Base-by-base conservation (phyloP, 1,140 invertebrate species). In the Rhagoletis zephyria region DNA sequence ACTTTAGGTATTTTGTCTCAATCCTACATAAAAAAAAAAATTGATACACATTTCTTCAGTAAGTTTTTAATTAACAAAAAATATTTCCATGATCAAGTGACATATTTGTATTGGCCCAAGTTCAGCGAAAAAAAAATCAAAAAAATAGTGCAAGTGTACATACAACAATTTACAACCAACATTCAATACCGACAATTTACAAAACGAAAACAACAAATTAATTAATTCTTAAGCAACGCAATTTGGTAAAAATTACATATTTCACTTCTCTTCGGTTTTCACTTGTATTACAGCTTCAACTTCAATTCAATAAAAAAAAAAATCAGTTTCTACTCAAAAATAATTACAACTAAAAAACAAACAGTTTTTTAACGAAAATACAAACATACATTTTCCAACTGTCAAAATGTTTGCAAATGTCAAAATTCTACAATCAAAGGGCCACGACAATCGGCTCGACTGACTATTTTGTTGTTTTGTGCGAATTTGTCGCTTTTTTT, bases 361-460 rank as follows among this genome's bases (percentile, higher is more conserved):
- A 74, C n/a, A 9, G 4, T 63, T 10, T 4, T 5, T 51, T n/a
- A 16, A 74, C 40, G 4, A 81, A 81, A 56, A 81, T 81, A 45
- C 67, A 74, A 56, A 81, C 74, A 81, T 81, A 81, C n/a, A 81
- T 16, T 30, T 81, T 81, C 2, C 42, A 81, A 81, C 51, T 81
- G 74, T 81, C 45, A 81, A 81, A 81, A 81, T 56, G 16, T 81
- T 81, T 81, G n/a, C 14, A 81, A 81, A 81, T 56, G 42, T 51
- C 74, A 81, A 81, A 81, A 81, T 48, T 56, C 48, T 81, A 81
- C 45, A 81, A 81, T 56, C 74, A 81, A 81, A n/a, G n/a, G n/a
- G n/a, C n/a, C n/a, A n/a, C n/a, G n/a, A n/a, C n/a, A n/a, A n/a
- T n/a, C n/a, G n/a, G n/a, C n/a, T n/a, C n/a, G n/a, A n/a, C n/a